Evolutionary conservation across 2,888 invertebrate species (phyloP).

Genomic region (Callimorpha dominula): DNA sequence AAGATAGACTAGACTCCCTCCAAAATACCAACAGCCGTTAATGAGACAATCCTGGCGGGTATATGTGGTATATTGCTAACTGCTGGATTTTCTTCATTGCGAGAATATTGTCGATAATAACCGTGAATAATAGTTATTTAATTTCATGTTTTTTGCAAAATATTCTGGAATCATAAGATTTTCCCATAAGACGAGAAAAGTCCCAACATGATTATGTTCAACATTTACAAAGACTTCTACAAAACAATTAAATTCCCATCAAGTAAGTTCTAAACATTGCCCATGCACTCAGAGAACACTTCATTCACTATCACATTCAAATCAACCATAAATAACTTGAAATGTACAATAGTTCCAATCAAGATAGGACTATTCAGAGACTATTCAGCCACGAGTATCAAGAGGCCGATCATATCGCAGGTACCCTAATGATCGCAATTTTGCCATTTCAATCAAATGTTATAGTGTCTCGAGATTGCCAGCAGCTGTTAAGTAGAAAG

Average conservation of each 20-base stretch:
- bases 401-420: slow-evolving; percentile 54
- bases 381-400: slow-evolving; percentile 42
- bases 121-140: too few species aligned
- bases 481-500: slow-evolving; percentile 25
- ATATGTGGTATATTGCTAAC: too few species aligned
- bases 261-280: slow-evolving; percentile 35
- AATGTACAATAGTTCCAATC: slow-evolving; percentile 69
- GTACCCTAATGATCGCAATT: slow-evolving; percentile 67
- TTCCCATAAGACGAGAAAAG: background rate
- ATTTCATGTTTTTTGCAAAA: too few species aligned
- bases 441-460: slow-evolving; percentile 71
- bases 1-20: too few species aligned
- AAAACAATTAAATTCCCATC: slow-evolving; percentile 43
- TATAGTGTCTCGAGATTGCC: slow-evolving; percentile 55
- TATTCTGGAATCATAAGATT: too few species aligned
- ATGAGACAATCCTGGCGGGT: too few species aligned
- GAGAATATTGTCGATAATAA: too few species aligned
- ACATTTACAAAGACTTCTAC: background rate
- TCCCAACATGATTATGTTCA: background rate
- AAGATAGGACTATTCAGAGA: slow-evolving; percentile 52
- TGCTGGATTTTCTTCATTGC: too few species aligned
- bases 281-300: slow-evolving; percentile 26
- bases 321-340: slow-evolving; percentile 54
- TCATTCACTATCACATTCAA: slow-evolving; percentile 41
- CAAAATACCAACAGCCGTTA: too few species aligned